Evolutionary conservation across 1,140 invertebrate species (phyloP), one percentile per base, ranked within the genome.

Genomic region (Zaprionus vittiger): DNA sequence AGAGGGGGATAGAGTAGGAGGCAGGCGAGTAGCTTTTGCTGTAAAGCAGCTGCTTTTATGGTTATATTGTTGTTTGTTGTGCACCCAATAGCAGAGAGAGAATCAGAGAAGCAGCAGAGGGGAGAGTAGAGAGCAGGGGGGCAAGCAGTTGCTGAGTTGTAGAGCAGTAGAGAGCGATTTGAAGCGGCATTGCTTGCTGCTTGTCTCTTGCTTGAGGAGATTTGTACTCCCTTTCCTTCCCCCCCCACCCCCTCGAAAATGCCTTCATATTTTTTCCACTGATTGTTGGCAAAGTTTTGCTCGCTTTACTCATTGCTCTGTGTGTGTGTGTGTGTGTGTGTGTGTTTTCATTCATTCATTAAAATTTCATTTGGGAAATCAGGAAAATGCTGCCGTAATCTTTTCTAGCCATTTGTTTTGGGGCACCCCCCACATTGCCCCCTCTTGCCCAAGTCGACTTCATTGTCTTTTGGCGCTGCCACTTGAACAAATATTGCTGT

Each of bases 331-430:
- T 28, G 59, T 26, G 37, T 57, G 59, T 26, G 37, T 57, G 55
- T 68, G 54, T 72, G 55, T 74, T 62, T 73, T 74, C 60, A 72
- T 90, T 86, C 64, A 73, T 90, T 86, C 82, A 90, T 90, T 90
- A 91, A 90, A 90, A 82, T 85, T 90, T 91, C 82, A 90, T 90
- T 90, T 80, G 77, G 31, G 65, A 85, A 90, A 90, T 90, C 86
- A 89, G 68, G 66, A 71, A 90, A 85, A 89, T 80, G 85, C 85
- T 90, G 81, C 76, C 72, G 76, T 84, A 82, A 82, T 85, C 81
- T 84, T 77, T 75, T 70, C 75, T 73, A 82, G 75, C 75, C 79
- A 79, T 89, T 90, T 79, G 79, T 84, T 84, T 74, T 77, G 44
- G 44, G 68, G 24, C 17, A 17, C 26, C 34, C 26, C 17, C 34